Percentiles rank a stretch among this genome's conserved stretches.
These are phyloP conservation scores for Leuciscus idus DNA, from an alignment of 2,113 vertebrate genomes.

Conservation along the genomic window DNA sequence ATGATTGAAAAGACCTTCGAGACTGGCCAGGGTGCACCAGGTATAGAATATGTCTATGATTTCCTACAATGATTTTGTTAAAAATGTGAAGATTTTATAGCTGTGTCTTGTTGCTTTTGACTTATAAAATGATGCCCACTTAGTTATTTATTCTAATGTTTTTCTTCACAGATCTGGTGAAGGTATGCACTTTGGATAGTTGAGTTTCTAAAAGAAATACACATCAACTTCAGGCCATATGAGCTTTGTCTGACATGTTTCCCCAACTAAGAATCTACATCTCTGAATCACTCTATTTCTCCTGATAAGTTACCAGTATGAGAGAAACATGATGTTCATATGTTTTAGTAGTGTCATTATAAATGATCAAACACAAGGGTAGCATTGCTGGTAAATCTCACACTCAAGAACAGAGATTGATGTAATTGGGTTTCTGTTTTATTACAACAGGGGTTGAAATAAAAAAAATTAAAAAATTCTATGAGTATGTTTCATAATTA, in stretches of 20 bases:
- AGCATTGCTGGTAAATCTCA: neutral
- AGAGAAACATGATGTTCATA: neutral
- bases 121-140: neutral
- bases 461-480: neutral
- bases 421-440: neutral
- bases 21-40: slow-evolving; percentile 64
- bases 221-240: neutral
- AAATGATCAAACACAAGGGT: neutral
- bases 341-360: neutral
- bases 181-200: slow-evolving; percentile 35
- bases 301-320: neutral
- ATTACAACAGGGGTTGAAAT: neutral
- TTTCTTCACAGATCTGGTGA: slow-evolving; percentile 47
- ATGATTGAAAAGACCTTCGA: slow-evolving; percentile 63
- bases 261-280: neutral
- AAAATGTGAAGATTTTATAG: neutral
- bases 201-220: neutral
- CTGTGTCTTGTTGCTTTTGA: neutral
- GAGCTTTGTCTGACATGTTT: neutral
- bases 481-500: neutral
- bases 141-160: neutral
- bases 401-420: too few species aligned
- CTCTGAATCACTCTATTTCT: neutral
- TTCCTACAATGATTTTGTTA: neutral
- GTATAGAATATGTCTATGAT: slow-evolving; percentile 61